Base-by-base conservation (phyloP, 2,888 invertebrate genomes). In the Xanthorhoe spadicearia region DNA sequence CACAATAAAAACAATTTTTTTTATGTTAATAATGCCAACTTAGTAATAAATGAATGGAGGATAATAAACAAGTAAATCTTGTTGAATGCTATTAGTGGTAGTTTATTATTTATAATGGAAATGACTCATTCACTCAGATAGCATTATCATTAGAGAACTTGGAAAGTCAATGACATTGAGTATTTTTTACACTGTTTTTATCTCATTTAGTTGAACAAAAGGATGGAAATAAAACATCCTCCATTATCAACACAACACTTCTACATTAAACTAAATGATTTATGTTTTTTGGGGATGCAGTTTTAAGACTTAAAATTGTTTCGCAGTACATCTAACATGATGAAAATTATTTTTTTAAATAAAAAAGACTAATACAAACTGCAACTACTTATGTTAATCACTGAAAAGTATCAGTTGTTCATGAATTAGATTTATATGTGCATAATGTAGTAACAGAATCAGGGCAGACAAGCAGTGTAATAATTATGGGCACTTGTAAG, bases 71-170 rank as follows among this genome's bases (percentile, higher is more conserved):
- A 48, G n/a, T 15, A 46, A 2, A 48, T 17, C 10, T 13, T 43
- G 38, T 13, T 2, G 3, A 43, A 13, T 38, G 38, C 13, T 15
- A 48, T 13, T 48, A 15, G 17, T 17, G 48, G 17, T 17, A 48
- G 48, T 48, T 17, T 6, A 48, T 17, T 48, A 48, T 17, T 48
- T 48, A 48, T 15, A 48, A 48, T 46, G 46, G 46, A n/a, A 68
- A 72, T 83, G 81, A 83, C 61, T 80, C 81, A 82, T 68, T 60
- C 74, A 76, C 75, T 77, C 74, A 71, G 71, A 70, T 76, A 76
- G 74, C 72, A 67, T 32, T 54, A 62, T 62, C 70, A 69, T 67
- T 61, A 67, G 2, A 28, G 50, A 50, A 61, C 19, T 61, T 9
- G 61, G 72, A 67, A 72, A 74, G 75, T 73, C 76, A 75, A 73